These are phyloP conservation scores for Drosophila leontia DNA, from an alignment of 1,140 invertebrate species.

Conservation along the genomic window DNA sequence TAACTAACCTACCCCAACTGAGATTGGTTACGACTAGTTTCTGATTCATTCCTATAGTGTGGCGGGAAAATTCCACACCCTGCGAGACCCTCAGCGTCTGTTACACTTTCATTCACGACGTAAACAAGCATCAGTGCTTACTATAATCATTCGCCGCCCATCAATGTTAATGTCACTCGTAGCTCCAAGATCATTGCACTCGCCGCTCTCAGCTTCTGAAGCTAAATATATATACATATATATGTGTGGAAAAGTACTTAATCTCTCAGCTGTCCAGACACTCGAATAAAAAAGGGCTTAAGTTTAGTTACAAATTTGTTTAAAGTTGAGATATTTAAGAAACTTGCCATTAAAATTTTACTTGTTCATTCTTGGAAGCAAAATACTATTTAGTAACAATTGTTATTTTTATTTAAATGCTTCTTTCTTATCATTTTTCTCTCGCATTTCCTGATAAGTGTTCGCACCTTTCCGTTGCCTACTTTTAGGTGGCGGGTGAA, in stretches of 20 bases:
- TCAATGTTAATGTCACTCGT: slow-evolving; percentile 64
- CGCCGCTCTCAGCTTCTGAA: slow-evolving; percentile 8
- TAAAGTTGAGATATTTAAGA: not conserved
- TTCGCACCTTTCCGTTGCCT: not conserved
- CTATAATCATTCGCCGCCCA: slow-evolving; percentile 23
- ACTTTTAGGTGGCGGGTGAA: slow-evolving; percentile 21
- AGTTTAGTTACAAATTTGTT: too few species aligned
- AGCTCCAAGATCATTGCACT: slow-evolving; percentile 63
- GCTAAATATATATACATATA: slow-evolving; percentile 7
- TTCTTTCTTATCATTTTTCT: not conserved
- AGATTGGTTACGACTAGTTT: slow-evolving; percentile 3
- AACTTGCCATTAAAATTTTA: not conserved
- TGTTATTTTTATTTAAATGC: too few species aligned
- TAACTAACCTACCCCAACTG: slow-evolving; percentile 29
- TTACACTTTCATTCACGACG: slow-evolving; percentile 35
- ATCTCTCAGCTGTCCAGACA: not conserved
- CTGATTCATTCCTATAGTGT: slow-evolving; percentile 25
- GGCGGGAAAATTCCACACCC: slow-evolving; percentile 41
- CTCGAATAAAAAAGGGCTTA: too few species aligned
- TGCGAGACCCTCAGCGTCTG: not conserved
- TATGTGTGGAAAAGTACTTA: not conserved
- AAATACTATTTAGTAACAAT: not conserved
- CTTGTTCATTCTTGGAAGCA: fast-evolving
- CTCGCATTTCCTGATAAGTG: not conserved
- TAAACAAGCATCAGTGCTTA: slow-evolving; percentile 19